Evolutionary conservation across 2,797 vertebrate species (phyloP), one percentile per base, ranked within the genome.

Genomic region (Monodelphis domestica): DNA sequence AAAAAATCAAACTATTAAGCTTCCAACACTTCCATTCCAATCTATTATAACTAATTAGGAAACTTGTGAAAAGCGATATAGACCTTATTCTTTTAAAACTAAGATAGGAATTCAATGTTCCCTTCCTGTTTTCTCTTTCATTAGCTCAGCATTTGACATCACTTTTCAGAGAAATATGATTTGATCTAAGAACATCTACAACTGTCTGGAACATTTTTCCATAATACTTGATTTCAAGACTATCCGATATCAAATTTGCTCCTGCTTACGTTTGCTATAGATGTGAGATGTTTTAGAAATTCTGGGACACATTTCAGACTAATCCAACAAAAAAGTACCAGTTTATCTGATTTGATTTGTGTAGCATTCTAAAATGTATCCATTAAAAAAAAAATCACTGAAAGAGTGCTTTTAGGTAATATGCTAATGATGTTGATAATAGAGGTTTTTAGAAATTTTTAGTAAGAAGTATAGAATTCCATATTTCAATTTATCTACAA

Each of bases 111-210:
- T 29, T 78, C 51, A 78, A 26, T 45, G 50, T 53, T 45, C 50
- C 29, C 14, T 89, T 84, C 28, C 56, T 51, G 10, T 89, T 24
- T 55, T 59, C 3, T 78, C 51, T 1, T 30, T 91, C 78, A 78
- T 52, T 33, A 78, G 14, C 51, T 89, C 10, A 45, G n/a, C 30
- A 26, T 50, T 56, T 56, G 50, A 30, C 59, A 24, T 70, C 55
- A n/a, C 88, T 70, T 91, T 90, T 89, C 87, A 94, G n/a, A 54
- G 28, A 53, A 78, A 24, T 33, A 50, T 56, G 30, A 53, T 84
- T 84, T 89, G 15, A 89, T 56, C 29, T 70, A 90, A 57, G 63
- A 88, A 84, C 45, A 45, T 28, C 26, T 11, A 28, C 53, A 33
- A 4, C 53, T 26, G 53, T 45, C 87, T 29, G 30, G 30, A 88